Base-by-base conservation (phyloP, 2,113 vertebrate species). In the Megaleporinus macrocephalus region DNA sequence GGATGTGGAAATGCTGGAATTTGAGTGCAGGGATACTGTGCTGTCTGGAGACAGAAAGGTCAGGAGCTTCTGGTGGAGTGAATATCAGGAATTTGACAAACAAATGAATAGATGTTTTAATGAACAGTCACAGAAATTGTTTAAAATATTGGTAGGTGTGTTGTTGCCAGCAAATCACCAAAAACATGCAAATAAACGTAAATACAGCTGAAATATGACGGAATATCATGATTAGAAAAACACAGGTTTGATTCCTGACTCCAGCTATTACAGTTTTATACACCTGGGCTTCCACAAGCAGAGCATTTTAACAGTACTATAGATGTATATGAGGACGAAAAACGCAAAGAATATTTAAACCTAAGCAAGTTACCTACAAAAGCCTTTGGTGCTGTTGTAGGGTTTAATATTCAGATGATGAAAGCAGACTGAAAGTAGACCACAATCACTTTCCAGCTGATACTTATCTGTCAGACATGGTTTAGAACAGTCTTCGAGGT, bases 11-110 rank as follows among this genome's bases (percentile, higher is more conserved):
- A 78, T 73, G 29, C 15, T 36, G 68, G 75, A 78, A 76, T 81
- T 30, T 44, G 68, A 91, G 87, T 86, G 89, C 73, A 66, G 79
- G 83, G 26, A 82, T 78, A 87, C 69, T 66, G 74, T 81, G 13
- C 47, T 49, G 47, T 80, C 41, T 41, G 83, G 78, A 82, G 84
- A 75, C 59, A 51, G 75, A 84, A 76, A 70, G 72, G 41, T 53
- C 18, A 59, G 53, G 49, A 66, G 36, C 59, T 75, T n/a, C 5
- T 14, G n/a, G 57, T 30, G 26, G 22, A 16, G 59, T 51, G 18
- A 47, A n/a, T 76, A 47, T 24, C 24, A 12, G 10, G 13, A 49
- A 49, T 14, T 27, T 13, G 33, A 55, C 49, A 33, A 79, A 59
- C 5, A 15, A 26, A 27, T 30, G 20, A 66, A 66, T 24, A 53